A percentile compares a stretch with the other conserved stretches of the same genome.
Conservation (phyloP, 2,113 vertebrate genomes). For the Candoia aspera region DNA sequence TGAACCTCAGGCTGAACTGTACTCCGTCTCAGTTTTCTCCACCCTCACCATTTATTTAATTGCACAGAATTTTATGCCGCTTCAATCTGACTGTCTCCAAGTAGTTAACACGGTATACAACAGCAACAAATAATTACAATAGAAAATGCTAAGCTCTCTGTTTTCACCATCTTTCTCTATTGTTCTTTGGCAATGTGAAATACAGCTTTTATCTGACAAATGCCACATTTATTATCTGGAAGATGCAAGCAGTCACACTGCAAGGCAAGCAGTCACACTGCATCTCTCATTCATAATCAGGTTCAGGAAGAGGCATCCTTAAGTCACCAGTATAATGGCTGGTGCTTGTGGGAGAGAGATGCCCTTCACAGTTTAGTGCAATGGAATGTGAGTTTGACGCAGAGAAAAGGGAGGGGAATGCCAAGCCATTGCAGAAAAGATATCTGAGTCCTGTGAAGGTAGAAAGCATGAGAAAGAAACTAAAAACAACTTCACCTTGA, state of each 20-base stretch:
- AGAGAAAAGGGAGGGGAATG: background rate
- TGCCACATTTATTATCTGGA: background rate
- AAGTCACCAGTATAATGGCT: background rate
- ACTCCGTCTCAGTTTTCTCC: background rate
- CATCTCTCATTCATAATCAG: background rate
- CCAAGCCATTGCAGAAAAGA: background rate
- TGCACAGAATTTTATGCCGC: background rate
- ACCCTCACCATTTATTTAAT: background rate
- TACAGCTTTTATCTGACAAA: background rate
- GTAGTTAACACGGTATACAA: background rate
- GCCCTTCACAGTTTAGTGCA: background rate
- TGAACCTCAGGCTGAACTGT: background rate
- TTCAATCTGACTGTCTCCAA: background rate
- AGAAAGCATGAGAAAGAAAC: background rate
- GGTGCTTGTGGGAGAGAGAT: background rate
- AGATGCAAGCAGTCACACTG: background rate
- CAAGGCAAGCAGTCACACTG: background rate
- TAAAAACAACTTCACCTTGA: background rate
- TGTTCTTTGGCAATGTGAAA: too few species aligned
- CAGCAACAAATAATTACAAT: background rate
- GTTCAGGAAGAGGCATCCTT: background rate
- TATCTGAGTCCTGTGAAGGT: background rate
- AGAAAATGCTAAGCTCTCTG: background rate
- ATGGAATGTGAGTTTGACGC: background rate
- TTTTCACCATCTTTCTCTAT: background rate